These are phyloP conservation scores for Ooceraea biroi DNA, from an alignment of 1,140 invertebrate genomes.

Conservation along the genomic window DNA sequence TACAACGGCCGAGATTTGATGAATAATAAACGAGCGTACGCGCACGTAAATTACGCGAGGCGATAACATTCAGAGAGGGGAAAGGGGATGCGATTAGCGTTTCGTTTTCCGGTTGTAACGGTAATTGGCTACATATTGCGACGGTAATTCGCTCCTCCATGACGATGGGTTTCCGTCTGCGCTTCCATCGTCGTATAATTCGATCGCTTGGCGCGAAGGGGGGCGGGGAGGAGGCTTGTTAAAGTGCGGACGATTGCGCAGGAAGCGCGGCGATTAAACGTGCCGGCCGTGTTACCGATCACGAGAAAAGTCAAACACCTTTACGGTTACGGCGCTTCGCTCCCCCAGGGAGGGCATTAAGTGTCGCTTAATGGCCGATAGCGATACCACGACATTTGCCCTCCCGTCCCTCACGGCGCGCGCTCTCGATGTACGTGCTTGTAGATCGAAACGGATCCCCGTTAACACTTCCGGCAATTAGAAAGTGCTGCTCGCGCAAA, in stretches of 20 bases:
- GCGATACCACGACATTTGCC: conserved; percentile 44
- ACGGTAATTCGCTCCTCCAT: neutral
- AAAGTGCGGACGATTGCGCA: neutral
- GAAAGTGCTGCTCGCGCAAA: neutral
- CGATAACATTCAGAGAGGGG: neutral
- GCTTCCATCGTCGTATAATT: neutral
- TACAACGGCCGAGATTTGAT: conserved; percentile 24
- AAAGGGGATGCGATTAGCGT: conserved; percentile 12
- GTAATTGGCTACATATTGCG: too few relatives aligned
- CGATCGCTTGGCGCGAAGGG: neutral
- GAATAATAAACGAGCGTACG: conserved; percentile 39
- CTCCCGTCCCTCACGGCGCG: neutral
- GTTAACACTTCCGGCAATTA: conserved; percentile 57
- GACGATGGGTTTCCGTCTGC: neutral
- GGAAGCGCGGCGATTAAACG: conserved; percentile 17
- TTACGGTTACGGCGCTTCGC: conserved; percentile 35
- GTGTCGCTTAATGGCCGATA: conserved; percentile 54
- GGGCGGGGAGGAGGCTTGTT: too few relatives aligned
- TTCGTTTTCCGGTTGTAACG: too few relatives aligned
- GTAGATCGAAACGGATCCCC: conserved; percentile 46
- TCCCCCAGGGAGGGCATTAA: conserved; percentile 25
- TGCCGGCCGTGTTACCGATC: conserved; percentile 3
- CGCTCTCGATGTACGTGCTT: conserved; percentile 38
- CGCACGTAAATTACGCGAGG: neutral
- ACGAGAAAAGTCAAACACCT: conserved; percentile 54